Evolutionary conservation across 2,888 invertebrate species (phyloP).

Genomic region (Hipparchia sbordonii): DNA sequence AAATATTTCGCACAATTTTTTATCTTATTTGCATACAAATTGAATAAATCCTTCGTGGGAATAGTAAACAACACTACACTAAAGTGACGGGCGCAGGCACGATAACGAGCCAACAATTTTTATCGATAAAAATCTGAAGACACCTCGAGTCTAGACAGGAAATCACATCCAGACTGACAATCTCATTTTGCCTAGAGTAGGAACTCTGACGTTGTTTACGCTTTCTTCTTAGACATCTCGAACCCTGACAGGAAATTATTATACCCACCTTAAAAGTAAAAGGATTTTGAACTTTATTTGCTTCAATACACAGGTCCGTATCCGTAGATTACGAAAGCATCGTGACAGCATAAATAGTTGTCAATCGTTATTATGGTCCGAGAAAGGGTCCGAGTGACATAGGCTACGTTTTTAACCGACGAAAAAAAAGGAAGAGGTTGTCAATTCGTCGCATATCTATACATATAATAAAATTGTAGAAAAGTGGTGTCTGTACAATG

Average conservation of each 20-base stretch:
- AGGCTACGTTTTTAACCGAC: no score
- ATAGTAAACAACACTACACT: not conserved
- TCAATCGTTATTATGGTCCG: no score
- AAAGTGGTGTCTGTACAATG: no score
- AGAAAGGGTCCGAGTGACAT: no score
- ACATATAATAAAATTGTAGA: no score
- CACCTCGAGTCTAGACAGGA: slow-evolving; percentile 35
- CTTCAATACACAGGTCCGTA: no score
- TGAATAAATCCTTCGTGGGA: not conserved
- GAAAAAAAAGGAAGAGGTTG: no score
- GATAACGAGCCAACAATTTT: not conserved
- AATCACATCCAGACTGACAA: slow-evolving; percentile 26
- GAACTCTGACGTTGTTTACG: not conserved
- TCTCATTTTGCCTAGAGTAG: not conserved
- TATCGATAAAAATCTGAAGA: slow-evolving; percentile 3
- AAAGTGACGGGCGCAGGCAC: not conserved
- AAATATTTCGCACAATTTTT: not conserved
- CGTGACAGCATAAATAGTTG: no score
- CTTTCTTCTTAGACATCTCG: not conserved
- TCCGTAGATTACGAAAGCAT: no score
- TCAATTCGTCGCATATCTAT: no score
- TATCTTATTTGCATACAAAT: not conserved
- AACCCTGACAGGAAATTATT: not conserved
- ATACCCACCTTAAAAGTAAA: no score
- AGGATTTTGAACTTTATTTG: no score